phyloP scores from a whole-genome alignment of 2,113 vertebrate species.

The Scophthalmus maximus region DNA sequence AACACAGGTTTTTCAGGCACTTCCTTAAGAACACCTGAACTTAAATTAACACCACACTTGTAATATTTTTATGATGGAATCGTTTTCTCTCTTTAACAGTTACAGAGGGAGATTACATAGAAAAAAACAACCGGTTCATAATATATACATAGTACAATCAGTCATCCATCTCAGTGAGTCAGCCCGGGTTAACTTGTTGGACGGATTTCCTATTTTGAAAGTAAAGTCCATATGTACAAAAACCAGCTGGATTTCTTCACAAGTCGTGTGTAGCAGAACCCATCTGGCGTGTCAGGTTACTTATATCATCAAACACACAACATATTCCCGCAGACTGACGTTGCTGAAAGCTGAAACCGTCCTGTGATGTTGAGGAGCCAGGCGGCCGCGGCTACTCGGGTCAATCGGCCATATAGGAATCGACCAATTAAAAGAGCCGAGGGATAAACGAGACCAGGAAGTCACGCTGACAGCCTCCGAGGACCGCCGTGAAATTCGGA shows the following conservation, averaged over 20 bases:
- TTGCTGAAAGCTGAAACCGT: slow-evolving; percentile 15
- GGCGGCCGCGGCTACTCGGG: slow-evolving; percentile 16
- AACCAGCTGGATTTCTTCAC: slow-evolving; percentile 1
- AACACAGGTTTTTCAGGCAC: too few species aligned
- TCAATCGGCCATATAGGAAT: slow-evolving; percentile 38
- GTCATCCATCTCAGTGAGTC: neutral
- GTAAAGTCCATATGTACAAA: neutral
- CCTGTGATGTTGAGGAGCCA: slow-evolving; percentile 29
- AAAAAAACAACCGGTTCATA: too few species aligned
- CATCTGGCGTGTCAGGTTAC: neutral
- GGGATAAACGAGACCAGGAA: slow-evolving; percentile 66
- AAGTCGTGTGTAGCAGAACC: neutral
- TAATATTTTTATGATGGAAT: too few species aligned
- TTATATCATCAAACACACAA: neutral
- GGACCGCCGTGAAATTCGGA: slow-evolving; percentile 59
- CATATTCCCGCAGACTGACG: neutral
- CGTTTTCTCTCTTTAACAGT: too few species aligned
- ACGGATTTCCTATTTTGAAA: neutral
- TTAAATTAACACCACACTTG: too few species aligned
- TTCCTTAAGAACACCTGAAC: too few species aligned
- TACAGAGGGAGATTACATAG: too few species aligned
- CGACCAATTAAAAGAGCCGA: slow-evolving; percentile 48
- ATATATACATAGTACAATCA: neutral
- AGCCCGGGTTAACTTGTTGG: neutral
- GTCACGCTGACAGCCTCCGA: slow-evolving; percentile 48